Conservation (phyloP, 2,888 invertebrate species). For the Nemurella pictetii region DNA sequence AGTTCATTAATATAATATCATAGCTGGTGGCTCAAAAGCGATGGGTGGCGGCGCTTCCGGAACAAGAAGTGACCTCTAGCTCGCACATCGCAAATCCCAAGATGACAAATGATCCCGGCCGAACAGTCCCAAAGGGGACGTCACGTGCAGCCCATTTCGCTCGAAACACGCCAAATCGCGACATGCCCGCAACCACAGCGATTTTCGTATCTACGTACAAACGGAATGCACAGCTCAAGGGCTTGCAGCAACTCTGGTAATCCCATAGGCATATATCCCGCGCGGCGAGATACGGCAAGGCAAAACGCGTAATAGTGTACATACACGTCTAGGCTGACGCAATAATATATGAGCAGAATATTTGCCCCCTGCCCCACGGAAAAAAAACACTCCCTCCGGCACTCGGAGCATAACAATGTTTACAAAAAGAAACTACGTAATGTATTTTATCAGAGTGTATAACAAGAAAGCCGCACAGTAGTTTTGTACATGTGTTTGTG, state of each 20-base stretch:
- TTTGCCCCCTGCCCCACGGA: neutral
- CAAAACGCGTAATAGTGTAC: neutral
- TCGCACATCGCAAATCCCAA: neutral
- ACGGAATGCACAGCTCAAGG: neutral
- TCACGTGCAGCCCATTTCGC: neutral
- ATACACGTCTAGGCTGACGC: neutral
- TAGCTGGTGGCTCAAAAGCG: neutral
- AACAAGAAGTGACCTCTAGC: neutral
- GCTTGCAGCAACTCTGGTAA: neutral
- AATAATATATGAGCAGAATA: neutral
- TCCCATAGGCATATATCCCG: neutral
- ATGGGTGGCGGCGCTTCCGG: neutral
- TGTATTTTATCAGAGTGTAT: neutral
- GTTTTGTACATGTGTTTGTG: neutral
- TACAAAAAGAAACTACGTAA: neutral
- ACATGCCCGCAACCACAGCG: too few species aligned
- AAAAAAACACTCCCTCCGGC: neutral
- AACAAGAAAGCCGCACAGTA: neutral
- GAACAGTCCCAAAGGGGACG: neutral
- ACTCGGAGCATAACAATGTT: neutral
- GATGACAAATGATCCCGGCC: neutral
- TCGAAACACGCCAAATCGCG: too few species aligned
- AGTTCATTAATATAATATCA: neutral
- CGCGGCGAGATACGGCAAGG: neutral
- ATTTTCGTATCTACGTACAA: too few species aligned